These are phyloP conservation scores for Forficula auricularia DNA, from an alignment of 1,140 invertebrate genomes.

Conservation along the genomic window DNA sequence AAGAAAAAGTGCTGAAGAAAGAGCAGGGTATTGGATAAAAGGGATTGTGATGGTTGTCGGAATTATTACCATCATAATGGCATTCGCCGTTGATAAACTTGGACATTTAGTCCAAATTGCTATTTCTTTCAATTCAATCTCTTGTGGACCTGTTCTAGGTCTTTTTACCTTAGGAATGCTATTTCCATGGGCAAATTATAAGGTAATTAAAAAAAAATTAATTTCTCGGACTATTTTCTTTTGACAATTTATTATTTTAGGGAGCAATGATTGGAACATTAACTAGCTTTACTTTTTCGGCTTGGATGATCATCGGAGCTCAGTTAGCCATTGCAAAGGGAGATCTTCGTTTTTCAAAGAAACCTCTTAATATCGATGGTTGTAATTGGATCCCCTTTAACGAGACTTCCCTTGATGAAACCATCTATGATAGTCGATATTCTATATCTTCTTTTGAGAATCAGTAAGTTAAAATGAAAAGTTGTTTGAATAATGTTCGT, in stretches of 20 bases:
- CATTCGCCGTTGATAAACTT: conserved; percentile 37
- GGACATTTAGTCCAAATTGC: conserved; percentile 36
- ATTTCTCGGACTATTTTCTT: too few relatives aligned
- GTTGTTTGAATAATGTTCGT: too few relatives aligned
- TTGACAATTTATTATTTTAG: conserved; percentile 19
- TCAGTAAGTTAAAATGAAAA: too few relatives aligned
- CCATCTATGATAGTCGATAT: too few relatives aligned
- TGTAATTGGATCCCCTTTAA: too few relatives aligned
- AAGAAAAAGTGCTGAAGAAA: conserved; percentile 36
- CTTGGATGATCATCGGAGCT: conserved; percentile 37
- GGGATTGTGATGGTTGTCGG: conserved; percentile 27
- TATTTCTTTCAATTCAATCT: conserved; percentile 27
- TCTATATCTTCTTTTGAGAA: too few relatives aligned
- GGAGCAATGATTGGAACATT: conserved; percentile 34
- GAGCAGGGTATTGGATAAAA: conserved; percentile 49
- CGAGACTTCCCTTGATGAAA: too few relatives aligned
- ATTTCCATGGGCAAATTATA: conserved; percentile 28
- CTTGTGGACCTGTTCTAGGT: conserved; percentile 31
- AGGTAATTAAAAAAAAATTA: too few relatives aligned
- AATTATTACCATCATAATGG: neutral
- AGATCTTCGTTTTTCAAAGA: conserved; percentile 29
- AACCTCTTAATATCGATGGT: conserved; percentile 5
- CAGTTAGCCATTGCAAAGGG: conserved; percentile 46
- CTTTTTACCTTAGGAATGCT: conserved; percentile 35
- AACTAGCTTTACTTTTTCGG: conserved; percentile 28